Percentiles rank a stretch among this genome's conserved stretches.
phyloP scores from a whole-genome alignment of 2,888 invertebrate genomes.

The Netelia melanura region DNA sequence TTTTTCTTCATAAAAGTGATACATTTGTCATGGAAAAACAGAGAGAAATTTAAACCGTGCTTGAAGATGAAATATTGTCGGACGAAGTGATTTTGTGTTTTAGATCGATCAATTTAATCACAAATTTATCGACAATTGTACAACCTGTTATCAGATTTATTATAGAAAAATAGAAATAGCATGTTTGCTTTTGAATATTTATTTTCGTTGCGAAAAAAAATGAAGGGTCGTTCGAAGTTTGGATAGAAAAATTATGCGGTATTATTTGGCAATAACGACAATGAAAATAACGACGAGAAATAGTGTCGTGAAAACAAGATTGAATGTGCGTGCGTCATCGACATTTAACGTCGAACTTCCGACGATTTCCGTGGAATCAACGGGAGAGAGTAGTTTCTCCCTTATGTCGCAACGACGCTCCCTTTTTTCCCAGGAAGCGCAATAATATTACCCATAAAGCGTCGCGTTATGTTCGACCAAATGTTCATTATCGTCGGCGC shows the following conservation, averaged over 20 bases:
- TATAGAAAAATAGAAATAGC: background rate
- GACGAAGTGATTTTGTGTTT: background rate
- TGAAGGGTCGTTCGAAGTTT: background rate
- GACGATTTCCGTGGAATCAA: slow-evolving; percentile 39
- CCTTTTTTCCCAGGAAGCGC: slow-evolving; percentile 17
- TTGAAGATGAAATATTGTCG: background rate
- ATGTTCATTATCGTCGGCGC: slow-evolving; percentile 58
- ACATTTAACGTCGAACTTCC: slow-evolving; percentile 39
- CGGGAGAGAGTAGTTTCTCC: slow-evolving; percentile 5
- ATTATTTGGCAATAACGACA: slow-evolving; percentile 19
- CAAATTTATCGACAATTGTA: background rate
- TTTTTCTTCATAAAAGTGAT: background rate
- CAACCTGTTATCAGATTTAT: background rate
- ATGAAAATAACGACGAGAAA: background rate
- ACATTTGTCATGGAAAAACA: background rate
- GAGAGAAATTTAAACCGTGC: background rate
- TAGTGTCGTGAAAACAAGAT: background rate
- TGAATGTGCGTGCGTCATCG: slow-evolving; percentile 26
- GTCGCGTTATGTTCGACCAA: slow-evolving; percentile 58
- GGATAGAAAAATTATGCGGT: background rate
- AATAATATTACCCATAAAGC: slow-evolving; percentile 67
- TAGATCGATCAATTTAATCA: background rate
- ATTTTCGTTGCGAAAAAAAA: too few relatives aligned
- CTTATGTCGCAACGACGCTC: slow-evolving; percentile 22
- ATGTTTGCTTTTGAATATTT: background rate